These are phyloP conservation scores for Volucella inanis DNA, from an alignment of 2,888 invertebrate species.

Conservation along the genomic window DNA sequence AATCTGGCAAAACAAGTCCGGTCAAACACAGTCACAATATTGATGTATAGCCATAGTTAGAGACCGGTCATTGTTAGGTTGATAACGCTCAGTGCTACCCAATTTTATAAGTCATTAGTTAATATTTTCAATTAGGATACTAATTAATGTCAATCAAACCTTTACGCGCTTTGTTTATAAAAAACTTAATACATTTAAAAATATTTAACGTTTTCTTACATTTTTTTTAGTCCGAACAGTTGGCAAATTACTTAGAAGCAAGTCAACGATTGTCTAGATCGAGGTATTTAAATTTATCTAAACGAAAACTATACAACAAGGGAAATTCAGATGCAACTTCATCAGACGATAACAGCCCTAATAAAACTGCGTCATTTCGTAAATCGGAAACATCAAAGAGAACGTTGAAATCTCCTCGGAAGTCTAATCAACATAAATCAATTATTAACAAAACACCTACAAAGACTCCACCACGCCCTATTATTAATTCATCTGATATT, in stretches of 20 bases:
- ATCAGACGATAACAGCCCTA: conserved; percentile 39
- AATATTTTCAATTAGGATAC: too few species aligned
- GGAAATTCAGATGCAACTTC: conserved; percentile 19
- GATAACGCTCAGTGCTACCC: too few species aligned
- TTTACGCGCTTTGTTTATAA: too few species aligned
- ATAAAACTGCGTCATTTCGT: neutral
- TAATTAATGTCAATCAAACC: too few species aligned
- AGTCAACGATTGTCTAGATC: conserved; percentile 14
- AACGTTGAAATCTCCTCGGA: neutral
- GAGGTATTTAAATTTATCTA: conserved; percentile 39
- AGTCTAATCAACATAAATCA: neutral
- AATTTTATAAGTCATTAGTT: too few species aligned
- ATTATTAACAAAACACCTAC: neutral
- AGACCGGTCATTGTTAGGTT: too few species aligned
- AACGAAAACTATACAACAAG: conserved; percentile 58
- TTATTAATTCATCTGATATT: neutral
- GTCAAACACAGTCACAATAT: too few species aligned
- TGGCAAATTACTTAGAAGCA: conserved; percentile 42
- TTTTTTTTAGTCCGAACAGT: conserved; percentile 27
- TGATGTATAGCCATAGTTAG: too few species aligned
- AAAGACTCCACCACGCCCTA: neutral
- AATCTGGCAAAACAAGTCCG: too few species aligned
- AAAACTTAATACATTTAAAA: neutral
- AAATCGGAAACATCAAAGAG: neutral
- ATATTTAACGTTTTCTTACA: neutral